phyloP scores from a whole-genome alignment of 2,888 invertebrate species.

The Phoenoteleia sp. region DNA sequence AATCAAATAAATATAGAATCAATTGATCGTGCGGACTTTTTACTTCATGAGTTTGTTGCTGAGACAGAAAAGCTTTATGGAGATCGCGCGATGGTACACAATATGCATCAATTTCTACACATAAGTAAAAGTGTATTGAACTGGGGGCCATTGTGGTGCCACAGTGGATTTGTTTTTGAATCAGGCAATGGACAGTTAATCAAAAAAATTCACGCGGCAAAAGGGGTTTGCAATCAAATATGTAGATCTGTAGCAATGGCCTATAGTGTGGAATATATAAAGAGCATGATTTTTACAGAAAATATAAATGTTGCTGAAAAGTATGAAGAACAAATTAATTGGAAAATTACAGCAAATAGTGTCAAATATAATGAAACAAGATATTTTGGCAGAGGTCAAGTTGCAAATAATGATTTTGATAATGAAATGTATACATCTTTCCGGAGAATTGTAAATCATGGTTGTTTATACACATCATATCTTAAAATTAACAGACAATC shows the following conservation, averaged over 20 bases:
- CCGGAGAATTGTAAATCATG: not conserved
- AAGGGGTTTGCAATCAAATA: not conserved
- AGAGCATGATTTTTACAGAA: not conserved
- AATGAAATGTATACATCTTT: not conserved
- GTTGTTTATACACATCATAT: not conserved
- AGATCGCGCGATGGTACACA: no score
- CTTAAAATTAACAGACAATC: not conserved
- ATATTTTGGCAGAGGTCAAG: constrained; percentile 4
- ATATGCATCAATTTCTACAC: no score
- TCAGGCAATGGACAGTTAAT: no score
- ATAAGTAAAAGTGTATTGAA: no score
- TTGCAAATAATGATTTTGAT: not conserved
- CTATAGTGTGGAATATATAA: not conserved
- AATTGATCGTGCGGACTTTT: not conserved
- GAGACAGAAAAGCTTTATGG: no score
- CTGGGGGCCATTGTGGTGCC: no score
- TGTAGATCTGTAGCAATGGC: not conserved
- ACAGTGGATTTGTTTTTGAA: no score
- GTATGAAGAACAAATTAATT: not conserved
- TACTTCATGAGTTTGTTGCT: no score
- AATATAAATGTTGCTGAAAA: not conserved
- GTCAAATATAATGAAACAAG: not conserved
- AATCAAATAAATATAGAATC: no score
- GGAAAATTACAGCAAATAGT: not conserved
- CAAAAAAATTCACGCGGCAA: not conserved